These are phyloP conservation scores for Sciurus vulgaris DNA, from an alignment of 2,797 vertebrate genomes.

Conservation along the genomic window DNA sequence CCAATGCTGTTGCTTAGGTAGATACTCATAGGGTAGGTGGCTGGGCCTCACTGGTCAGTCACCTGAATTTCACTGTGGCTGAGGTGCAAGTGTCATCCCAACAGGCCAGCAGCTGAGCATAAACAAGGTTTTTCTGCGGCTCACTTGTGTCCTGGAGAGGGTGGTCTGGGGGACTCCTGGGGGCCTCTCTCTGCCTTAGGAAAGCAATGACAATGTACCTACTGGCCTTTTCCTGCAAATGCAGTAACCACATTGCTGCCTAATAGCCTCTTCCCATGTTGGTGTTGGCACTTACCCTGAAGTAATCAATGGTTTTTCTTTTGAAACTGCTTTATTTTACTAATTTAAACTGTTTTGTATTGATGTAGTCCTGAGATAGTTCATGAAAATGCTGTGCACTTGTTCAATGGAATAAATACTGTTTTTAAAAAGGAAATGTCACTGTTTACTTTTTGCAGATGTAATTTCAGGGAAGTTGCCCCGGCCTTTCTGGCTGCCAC, in stretches of 20 bases:
- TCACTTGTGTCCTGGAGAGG: neutral
- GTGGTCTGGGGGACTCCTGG: neutral
- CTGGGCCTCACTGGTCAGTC: neutral
- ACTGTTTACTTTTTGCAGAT: neutral
- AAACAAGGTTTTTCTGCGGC: neutral
- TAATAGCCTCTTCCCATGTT: constrained; percentile 26
- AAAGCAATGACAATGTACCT: neutral
- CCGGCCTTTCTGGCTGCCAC: neutral
- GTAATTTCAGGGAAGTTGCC: neutral
- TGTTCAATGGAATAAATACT: constrained; percentile 39
- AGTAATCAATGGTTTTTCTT: constrained; percentile 32
- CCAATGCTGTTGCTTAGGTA: neutral
- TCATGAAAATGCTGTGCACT: constrained; percentile 74
- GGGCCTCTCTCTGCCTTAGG: neutral
- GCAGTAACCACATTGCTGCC: neutral
- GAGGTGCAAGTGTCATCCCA: neutral
- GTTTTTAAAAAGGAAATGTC: neutral
- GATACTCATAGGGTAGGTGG: neutral
- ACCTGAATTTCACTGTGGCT: neutral
- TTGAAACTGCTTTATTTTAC: constrained; percentile 69
- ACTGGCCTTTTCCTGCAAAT: neutral
- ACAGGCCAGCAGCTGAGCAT: neutral
- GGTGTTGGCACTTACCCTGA: constrained; percentile 32
- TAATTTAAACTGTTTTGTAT: constrained; percentile 81
- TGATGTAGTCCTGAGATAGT: constrained; percentile 65